phyloP scores from a whole-genome alignment of 2,888 invertebrate species.

The Cordilura impudica region DNA sequence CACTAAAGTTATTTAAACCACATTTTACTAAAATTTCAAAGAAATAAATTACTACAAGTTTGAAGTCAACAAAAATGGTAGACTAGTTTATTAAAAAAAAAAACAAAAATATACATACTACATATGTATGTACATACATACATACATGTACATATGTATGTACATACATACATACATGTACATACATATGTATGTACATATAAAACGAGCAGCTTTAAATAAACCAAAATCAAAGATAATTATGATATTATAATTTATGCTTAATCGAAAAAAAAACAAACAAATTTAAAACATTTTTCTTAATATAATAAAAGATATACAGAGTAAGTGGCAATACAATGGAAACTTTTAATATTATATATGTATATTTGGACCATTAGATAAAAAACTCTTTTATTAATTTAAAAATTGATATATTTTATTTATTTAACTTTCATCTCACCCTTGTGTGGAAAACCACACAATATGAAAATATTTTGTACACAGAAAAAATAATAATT shows the following conservation, averaged over 20 bases:
- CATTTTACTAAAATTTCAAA: slow-evolving; percentile 18
- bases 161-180: not conserved
- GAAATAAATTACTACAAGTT: slow-evolving; percentile 29
- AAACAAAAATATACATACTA: not conserved
- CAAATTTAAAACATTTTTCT: no score
- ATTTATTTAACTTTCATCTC: no score
- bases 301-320: no score
- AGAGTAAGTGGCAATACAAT: no score
- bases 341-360: no score
- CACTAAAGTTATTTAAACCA: slow-evolving; percentile 38
- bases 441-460: no score
- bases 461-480: no score
- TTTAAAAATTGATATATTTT: no score
- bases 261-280: not conserved
- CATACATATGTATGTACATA: slow-evolving; percentile 14
- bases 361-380: no score
- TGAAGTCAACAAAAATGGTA: slow-evolving; percentile 29
- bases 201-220: not conserved
- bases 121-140: slow-evolving; percentile 9
- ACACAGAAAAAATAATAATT: no score
- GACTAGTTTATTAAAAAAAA: slow-evolving; percentile 17
- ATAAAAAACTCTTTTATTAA: no score
- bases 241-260: slow-evolving; percentile 24
- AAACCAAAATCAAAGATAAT: slow-evolving; percentile 12
- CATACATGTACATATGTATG: not conserved